phyloP scores from a whole-genome alignment of 2,888 invertebrate genomes.

The Microctonus aethiopoides region DNA sequence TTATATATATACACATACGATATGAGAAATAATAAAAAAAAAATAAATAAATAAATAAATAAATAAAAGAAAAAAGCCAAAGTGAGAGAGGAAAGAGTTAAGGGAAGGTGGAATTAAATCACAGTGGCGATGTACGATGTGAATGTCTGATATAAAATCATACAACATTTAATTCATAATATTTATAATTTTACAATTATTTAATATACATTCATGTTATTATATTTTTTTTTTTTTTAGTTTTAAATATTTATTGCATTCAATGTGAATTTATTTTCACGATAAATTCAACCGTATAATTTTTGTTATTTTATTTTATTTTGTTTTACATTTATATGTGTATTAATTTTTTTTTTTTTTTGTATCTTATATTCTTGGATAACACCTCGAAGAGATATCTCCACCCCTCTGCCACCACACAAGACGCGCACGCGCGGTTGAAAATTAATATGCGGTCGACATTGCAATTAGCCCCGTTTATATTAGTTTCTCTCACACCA shows the following conservation, averaged over 20 bases:
- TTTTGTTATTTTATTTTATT: neutral
- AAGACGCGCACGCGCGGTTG: slow-evolving; percentile 12
- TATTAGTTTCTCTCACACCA: slow-evolving; percentile 49
- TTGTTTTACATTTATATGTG: neutral
- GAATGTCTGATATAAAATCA: neutral
- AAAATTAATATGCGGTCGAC: slow-evolving; percentile 45
- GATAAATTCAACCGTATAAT: neutral
- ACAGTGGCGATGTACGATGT: neutral
- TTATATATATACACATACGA: slow-evolving; percentile 14
- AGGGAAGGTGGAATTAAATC: neutral
- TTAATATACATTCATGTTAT: neutral
- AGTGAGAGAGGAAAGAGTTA: neutral
- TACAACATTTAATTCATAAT: slow-evolving; percentile 3
- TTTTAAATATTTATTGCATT: neutral
- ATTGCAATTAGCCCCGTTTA: slow-evolving; percentile 49
- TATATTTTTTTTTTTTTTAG: neutral
- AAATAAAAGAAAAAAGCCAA: neutral
- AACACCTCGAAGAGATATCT: neutral
- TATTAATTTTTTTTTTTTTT: neutral
- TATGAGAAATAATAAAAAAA: neutral
- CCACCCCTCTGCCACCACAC: neutral
- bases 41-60: no score
- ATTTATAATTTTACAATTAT: neutral
- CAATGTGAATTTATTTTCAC: neutral
- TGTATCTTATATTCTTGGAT: neutral